Evolutionary conservation across 2,888 invertebrate species (phyloP).

Genomic region (Eugnorisma glareosa): DNA sequence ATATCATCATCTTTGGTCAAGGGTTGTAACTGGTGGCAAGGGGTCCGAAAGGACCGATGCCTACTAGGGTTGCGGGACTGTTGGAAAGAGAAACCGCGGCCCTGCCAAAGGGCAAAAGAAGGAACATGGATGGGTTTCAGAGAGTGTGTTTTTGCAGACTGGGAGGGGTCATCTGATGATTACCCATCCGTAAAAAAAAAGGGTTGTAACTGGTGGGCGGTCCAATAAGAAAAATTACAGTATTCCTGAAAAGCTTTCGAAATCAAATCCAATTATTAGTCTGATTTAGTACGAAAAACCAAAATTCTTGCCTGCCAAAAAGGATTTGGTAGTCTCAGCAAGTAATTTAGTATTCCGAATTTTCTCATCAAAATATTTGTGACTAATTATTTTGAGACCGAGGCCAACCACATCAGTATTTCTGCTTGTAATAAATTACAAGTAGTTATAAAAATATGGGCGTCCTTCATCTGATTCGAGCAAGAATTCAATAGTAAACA

Average conservation of each 20-base stretch:
- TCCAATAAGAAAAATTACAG: not conserved
- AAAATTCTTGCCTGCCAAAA: constrained; percentile 20
- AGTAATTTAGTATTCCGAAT: constrained; percentile 29
- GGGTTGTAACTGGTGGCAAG: no score
- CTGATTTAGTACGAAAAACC: not conserved
- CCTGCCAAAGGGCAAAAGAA: no score
- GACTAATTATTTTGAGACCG: constrained; percentile 41
- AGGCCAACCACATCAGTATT: constrained; percentile 38
- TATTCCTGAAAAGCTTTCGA: not conserved
- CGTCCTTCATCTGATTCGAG: constrained; percentile 32
- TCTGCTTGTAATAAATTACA: constrained; percentile 41
- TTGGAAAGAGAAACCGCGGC: no score
- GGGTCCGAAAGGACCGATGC: no score
- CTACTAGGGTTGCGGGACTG: no score
- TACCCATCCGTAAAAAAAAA: no score
- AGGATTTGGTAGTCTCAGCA: not conserved
- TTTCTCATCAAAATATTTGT: constrained; percentile 37
- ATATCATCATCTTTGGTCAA: constrained; percentile 1
- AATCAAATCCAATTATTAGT: not conserved
- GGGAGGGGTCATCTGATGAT: no score
- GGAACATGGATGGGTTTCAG: no score
- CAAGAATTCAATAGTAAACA: constrained; percentile 29
- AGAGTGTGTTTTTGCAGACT: no score
- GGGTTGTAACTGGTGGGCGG: not conserved
- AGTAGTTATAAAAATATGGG: constrained; percentile 31